Evolutionary conservation across 37 sponge, comb jelly and placozoan genomes (phyloP).

Genomic region (Mnemiopsis leidyi): DNA sequence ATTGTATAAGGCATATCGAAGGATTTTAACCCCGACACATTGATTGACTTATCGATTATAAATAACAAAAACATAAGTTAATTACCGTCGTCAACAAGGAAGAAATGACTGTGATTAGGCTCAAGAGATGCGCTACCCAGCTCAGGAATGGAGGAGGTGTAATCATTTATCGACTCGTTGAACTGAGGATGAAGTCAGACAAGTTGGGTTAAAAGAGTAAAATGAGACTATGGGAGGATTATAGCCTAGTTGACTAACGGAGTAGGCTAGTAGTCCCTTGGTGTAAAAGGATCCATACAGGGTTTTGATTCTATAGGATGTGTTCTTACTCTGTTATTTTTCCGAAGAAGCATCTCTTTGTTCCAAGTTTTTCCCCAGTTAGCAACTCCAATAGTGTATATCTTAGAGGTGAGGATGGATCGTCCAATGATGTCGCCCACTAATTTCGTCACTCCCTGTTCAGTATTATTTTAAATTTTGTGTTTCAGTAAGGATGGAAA

Average conservation of each 20-base stretch:
- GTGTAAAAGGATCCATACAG: too few species aligned
- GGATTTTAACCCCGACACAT: too few species aligned
- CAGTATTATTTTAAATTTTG: too few species aligned
- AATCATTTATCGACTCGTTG: slow-evolving; percentile 18
- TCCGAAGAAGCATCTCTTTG: slow-evolving; percentile 56
- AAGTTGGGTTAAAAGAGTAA: too few species aligned
- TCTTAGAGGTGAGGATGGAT: slow-evolving; percentile 50
- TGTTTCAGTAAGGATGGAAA: too few species aligned
- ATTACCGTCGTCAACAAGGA: slow-evolving; percentile 61
- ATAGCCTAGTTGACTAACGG: too few species aligned
- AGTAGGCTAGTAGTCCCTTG: too few species aligned
- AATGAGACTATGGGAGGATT: too few species aligned
- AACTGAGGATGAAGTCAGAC: neutral
- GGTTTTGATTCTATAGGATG: neutral
- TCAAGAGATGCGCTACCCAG: slow-evolving; percentile 1
- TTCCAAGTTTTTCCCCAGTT: slow-evolving; percentile 62
- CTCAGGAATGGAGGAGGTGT: slow-evolving; percentile 43
- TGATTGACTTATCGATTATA: too few species aligned
- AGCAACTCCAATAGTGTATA: slow-evolving; percentile 58
- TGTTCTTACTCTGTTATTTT: slow-evolving; percentile 62
- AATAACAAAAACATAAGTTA: too few species aligned
- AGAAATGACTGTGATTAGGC: slow-evolving; percentile 53
- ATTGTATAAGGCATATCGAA: too few species aligned
- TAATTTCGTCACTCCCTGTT: slow-evolving; percentile 43
- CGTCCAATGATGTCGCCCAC: slow-evolving; percentile 55